phyloP scores from a whole-genome alignment of 2,113 vertebrate genomes.

The Fulica atra region DNA sequence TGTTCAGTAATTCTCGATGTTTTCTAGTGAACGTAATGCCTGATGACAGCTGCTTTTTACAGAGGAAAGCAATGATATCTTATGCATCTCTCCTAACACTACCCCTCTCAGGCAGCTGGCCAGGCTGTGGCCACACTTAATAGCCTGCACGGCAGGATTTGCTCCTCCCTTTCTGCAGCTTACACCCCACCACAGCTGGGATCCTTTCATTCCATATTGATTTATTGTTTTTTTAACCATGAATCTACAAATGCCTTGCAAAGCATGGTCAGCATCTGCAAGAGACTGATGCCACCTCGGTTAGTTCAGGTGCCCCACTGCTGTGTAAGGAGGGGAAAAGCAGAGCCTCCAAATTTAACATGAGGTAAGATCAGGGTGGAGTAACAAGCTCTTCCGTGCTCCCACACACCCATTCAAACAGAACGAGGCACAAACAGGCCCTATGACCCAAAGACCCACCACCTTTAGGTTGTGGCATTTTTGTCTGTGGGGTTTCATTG shows the following conservation, averaged over 20 bases:
- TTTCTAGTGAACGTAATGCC: background rate
- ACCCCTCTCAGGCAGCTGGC: background rate
- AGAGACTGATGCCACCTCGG: rapidly evolving
- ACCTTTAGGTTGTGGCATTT: background rate
- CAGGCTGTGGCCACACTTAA: background rate
- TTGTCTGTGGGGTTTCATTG: background rate
- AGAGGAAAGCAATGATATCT: background rate
- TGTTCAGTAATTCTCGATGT: background rate
- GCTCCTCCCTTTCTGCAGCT: background rate
- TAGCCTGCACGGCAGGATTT: background rate
- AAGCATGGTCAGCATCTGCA: background rate
- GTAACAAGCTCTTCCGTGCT: background rate
- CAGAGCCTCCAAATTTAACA: background rate
- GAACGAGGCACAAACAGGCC: background rate
- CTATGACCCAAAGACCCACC: background rate
- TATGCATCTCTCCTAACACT: background rate
- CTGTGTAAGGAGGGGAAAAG: background rate
- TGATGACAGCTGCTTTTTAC: background rate
- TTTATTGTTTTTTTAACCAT: background rate
- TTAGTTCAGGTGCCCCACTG: background rate
- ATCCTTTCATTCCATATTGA: background rate
- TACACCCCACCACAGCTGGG: rapidly evolving
- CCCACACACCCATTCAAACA: background rate
- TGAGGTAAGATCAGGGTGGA: background rate
- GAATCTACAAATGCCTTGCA: background rate